A percentile compares a stretch with the other conserved stretches of the same genome.
These are phyloP conservation scores for Cygnus buccinator DNA, from an alignment of 2,113 vertebrate genomes.

Conservation along the genomic window DNA sequence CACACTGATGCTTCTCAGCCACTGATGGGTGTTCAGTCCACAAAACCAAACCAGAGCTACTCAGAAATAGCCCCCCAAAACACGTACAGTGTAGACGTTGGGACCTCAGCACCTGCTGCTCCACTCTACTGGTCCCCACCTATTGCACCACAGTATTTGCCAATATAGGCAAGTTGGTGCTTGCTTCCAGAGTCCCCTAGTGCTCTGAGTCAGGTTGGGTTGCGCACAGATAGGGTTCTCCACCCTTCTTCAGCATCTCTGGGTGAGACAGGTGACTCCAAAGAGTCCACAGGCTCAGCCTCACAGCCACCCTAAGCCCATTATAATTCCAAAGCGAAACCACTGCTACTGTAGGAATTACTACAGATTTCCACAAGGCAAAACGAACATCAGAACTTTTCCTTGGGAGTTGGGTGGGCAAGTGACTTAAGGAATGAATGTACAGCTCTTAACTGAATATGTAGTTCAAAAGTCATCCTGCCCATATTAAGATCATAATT, in stretches of 20 bases:
- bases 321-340: not conserved
- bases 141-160: not conserved
- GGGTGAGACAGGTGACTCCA: not conserved
- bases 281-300: not conserved
- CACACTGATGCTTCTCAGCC: no score
- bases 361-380: not conserved
- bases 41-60: no score
- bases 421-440: not conserved
- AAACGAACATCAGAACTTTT: not conserved
- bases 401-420: not conserved
- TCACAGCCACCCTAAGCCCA: not conserved
- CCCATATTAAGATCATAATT: not conserved
- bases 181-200: not conserved
- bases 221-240: not conserved
- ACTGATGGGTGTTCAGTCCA: no score
- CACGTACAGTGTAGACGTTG: fast-evolving
- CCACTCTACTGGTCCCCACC: not conserved
- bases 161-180: fast-evolving
- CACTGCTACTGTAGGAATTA: not conserved
- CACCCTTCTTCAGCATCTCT: not conserved
- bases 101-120: not conserved
- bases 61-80: no score
- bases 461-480: not conserved
- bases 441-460: not conserved
- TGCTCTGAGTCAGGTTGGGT: not conserved